Percentiles rank a stretch among this genome's conserved stretches.
Conservation (phyloP, 2,888 invertebrate genomes). For the Panopea generosa region DNA sequence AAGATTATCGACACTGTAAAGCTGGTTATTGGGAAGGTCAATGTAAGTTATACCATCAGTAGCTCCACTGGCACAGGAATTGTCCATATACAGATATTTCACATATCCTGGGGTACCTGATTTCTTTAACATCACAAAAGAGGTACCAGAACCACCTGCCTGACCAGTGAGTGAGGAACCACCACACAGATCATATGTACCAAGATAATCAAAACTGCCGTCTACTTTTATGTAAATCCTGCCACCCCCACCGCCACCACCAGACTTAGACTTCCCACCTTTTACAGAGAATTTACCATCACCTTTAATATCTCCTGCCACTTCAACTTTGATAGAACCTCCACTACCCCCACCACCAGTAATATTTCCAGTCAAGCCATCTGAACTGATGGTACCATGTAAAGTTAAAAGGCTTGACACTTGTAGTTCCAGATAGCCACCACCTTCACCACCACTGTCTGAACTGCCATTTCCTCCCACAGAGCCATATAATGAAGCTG, state of each 20-base stretch:
- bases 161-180: constrained; percentile 59
- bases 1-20: constrained; percentile 52
- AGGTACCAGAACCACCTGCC: constrained; percentile 73
- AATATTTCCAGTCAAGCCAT: constrained; percentile 56
- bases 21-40: constrained; percentile 32
- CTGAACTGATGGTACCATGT: constrained; percentile 68
- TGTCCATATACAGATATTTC: constrained; percentile 49
- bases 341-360: constrained; percentile 73
- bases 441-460: constrained; percentile 63
- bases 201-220: constrained; percentile 66
- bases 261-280: constrained; percentile 61
- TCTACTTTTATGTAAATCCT: constrained; percentile 56
- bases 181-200: constrained; percentile 59
- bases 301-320: constrained; percentile 56
- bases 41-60: constrained; percentile 60
- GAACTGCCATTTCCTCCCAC: constrained; percentile 62
- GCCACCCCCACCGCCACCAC: constrained; percentile 75
- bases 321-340: constrained; percentile 58
- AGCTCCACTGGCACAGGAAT: constrained; percentile 45
- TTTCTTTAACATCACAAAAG: constrained; percentile 46
- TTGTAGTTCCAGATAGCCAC: constrained; percentile 55
- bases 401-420: constrained; percentile 47
- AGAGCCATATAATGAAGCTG: constrained; percentile 56
- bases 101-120: constrained; percentile 32
- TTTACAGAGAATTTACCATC: constrained; percentile 59